Conservation (phyloP, 2,888 invertebrate species). For the Hirtodrosophila duncani region DNA sequence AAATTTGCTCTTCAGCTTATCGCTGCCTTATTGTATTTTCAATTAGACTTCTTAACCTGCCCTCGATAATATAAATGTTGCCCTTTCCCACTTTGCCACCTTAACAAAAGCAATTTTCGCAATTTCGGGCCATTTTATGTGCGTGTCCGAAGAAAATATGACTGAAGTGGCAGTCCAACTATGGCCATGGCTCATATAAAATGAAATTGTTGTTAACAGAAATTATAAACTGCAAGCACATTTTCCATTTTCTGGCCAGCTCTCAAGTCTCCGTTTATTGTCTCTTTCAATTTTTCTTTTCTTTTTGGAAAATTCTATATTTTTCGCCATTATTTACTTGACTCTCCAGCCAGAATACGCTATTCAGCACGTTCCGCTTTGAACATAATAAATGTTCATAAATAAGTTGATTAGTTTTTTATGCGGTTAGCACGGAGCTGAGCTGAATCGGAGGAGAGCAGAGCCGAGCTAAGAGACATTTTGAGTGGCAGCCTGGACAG, state of each 20-base stretch:
- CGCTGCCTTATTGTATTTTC: not conserved
- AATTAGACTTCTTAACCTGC: no score
- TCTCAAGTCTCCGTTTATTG: conserved; percentile 26
- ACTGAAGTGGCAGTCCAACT: no score
- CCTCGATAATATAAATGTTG: no score
- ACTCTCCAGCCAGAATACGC: conserved; percentile 46
- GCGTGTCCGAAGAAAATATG: conserved; percentile 42
- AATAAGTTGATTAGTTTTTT: conserved; percentile 71
- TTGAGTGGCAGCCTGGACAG: conserved; percentile 25
- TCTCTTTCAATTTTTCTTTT: conserved; percentile 7
- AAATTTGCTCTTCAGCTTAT: no score
- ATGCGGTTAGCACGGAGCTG: conserved; percentile 45
- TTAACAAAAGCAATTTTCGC: conserved; percentile 21
- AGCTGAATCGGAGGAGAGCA: conserved; percentile 35
- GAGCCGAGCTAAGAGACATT: conserved; percentile 13
- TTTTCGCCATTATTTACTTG: conserved; percentile 23
- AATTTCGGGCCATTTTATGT: conserved; percentile 33
- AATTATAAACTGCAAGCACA: conserved; percentile 44
- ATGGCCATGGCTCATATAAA: conserved; percentile 21
- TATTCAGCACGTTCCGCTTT: conserved; percentile 66
- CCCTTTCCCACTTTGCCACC: not conserved
- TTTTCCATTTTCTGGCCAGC: conserved; percentile 10
- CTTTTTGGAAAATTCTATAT: not conserved
- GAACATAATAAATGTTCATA: conserved; percentile 67
- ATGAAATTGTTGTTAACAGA: conserved; percentile 48